Base-by-base conservation (phyloP, 2,888 invertebrate genomes). In the Rhamnusium bicolor region DNA sequence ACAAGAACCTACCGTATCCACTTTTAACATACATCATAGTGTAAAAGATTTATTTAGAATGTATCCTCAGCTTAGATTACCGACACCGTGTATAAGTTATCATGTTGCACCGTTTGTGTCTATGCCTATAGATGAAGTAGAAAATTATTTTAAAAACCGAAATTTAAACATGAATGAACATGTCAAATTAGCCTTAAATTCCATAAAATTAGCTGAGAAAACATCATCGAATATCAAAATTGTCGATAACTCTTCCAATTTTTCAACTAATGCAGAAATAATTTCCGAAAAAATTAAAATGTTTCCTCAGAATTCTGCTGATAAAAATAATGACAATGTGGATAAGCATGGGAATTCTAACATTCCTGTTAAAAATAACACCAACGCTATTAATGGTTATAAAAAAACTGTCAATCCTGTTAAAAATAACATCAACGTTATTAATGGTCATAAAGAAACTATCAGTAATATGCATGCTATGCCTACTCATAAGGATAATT, bases 41-140 rank as follows among this genome's bases (percentile, higher is more conserved):
- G 62, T 83, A 8, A 49, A 47, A 53, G 16, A 77, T 29, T 56
- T 81, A 6, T 73, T 76, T 53, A 70, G 66, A 63, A 32, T 16
- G 1, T 65, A 81, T 66, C 81, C 82, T 0, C 56, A 71, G 10
- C 60, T 82, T 56, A 77, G 63, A 63, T 16, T 83, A 12, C 81
- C 82, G 0, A 60, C 70, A 10, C 19, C 62, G 8, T 77, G 75
- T 40, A n/a, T 79, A 12, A 58, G 70, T 5, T 60, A 63, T 0
- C 54, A 82, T 54, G 46, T 77, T 6, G 46, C 71, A 10, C 81
- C 82, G n/a, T 66, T 69, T 10, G 78, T 83, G 2, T 78, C 75
- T 6, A 67, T 83, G 49, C 46, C 75, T 8, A 78, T 79, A 63
- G 77, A 76, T 46, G 79, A 77, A 60, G 80, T 83, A 0, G 81